phyloP scores from a whole-genome alignment of 2,888 invertebrate genomes.

The Chorisops tibialis region DNA sequence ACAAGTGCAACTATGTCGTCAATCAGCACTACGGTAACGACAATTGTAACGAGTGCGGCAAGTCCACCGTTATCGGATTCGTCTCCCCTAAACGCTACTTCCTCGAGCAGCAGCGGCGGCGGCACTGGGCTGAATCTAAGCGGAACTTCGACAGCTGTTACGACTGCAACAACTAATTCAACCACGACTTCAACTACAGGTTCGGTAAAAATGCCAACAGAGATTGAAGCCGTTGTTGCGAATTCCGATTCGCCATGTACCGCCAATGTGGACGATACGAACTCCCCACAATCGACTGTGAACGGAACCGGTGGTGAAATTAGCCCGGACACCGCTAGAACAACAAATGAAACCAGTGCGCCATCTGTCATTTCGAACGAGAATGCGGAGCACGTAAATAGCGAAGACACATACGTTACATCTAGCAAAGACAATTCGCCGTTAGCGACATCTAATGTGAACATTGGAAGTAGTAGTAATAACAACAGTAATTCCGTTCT shows the following conservation, averaged over 20 bases:
- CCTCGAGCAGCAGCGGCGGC: neutral
- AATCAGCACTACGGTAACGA: neutral
- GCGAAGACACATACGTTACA: slow-evolving; percentile 26
- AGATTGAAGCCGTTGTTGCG: slow-evolving; percentile 9
- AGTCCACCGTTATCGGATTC: neutral
- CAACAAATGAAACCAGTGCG: slow-evolving; percentile 8
- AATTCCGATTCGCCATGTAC: neutral
- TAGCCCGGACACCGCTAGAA: neutral
- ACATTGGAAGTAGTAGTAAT: slow-evolving; percentile 33
- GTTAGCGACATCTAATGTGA: slow-evolving; percentile 29
- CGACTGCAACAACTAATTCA: neutral
- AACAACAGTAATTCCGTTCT: slow-evolving; percentile 26
- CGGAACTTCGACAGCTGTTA: neutral
- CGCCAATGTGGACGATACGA: neutral
- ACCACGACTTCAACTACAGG: neutral
- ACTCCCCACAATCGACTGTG: neutral
- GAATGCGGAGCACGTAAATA: slow-evolving; percentile 12
- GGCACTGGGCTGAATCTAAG: neutral
- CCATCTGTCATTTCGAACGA: slow-evolving; percentile 8
- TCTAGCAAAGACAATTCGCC: neutral
- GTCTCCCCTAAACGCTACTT: neutral
- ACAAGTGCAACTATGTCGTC: slow-evolving; percentile 32
- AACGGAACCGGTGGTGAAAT: neutral
- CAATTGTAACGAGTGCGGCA: neutral
- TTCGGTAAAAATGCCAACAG: slow-evolving; percentile 3